A percentile compares a stretch with the other conserved stretches of the same genome.
Conservation (phyloP, 2,113 vertebrate species). For the Eublepharis macularius region DNA sequence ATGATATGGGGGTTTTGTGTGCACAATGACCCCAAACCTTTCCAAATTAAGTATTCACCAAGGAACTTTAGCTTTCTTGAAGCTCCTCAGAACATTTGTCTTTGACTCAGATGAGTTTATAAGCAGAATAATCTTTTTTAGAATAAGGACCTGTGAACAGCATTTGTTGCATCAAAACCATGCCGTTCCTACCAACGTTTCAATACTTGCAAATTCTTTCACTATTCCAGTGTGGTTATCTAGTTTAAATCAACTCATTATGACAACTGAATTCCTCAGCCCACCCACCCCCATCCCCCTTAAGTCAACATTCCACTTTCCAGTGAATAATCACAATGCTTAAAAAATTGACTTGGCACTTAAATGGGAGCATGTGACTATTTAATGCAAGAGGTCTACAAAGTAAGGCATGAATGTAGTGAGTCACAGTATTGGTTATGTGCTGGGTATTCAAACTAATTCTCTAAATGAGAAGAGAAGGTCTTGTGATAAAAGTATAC, state of each 20-base stretch:
- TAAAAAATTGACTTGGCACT: slow-evolving; percentile 48
- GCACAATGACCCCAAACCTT: not conserved
- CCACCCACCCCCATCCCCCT: not conserved
- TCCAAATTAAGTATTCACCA: not conserved
- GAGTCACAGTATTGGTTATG: slow-evolving; percentile 36
- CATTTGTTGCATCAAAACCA: fast-evolving
- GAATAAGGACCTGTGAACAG: not conserved
- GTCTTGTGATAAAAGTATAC: slow-evolving; percentile 24
- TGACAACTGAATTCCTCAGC: slow-evolving; percentile 47
- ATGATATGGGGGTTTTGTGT: not conserved
- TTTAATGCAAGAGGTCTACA: slow-evolving; percentile 52
- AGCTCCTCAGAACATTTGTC: slow-evolving; percentile 1
- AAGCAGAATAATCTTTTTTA: not conserved
- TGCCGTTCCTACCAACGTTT: not conserved
- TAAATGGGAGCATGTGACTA: slow-evolving; percentile 62
- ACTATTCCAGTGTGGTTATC: slow-evolving; percentile 30
- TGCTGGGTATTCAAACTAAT: not conserved
- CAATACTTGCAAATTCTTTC: not conserved
- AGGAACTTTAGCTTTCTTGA: not conserved
- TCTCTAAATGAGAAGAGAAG: slow-evolving; percentile 18
- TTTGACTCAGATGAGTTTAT: not conserved
- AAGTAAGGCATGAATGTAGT: slow-evolving; percentile 35
- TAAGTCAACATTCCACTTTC: slow-evolving; percentile 43
- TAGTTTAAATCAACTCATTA: slow-evolving; percentile 48
- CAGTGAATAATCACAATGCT: slow-evolving; percentile 53